phyloP scores from a whole-genome alignment of 2,797 vertebrate genomes.

The Rachycentron canadum region DNA sequence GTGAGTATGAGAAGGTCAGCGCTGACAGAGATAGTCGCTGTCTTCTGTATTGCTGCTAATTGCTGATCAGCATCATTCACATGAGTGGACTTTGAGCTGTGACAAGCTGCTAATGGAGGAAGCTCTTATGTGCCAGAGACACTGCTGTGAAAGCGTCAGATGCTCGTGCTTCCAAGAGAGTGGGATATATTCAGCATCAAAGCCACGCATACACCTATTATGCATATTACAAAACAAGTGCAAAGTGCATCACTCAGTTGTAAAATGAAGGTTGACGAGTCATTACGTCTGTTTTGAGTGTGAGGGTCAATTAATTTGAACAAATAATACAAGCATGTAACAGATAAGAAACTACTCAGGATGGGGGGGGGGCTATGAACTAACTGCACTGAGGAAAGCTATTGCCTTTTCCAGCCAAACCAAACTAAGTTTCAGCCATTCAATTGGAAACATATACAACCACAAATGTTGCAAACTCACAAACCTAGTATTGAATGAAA shows the following conservation, averaged over 20 bases:
- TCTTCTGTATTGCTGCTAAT: slow-evolving; percentile 48
- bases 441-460: background rate
- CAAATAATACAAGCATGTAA: background rate
- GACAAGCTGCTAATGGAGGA: slow-evolving; percentile 52
- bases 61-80: slow-evolving; percentile 64
- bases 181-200: slow-evolving; percentile 26
- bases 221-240: background rate
- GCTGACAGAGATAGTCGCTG: slow-evolving; percentile 30
- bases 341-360: background rate
- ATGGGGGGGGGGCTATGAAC: too few species aligned
- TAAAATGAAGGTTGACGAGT: slow-evolving; percentile 1
- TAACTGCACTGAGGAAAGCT: background rate
- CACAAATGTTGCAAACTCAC: background rate
- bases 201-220: slow-evolving; percentile 1
- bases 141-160: slow-evolving; percentile 21
- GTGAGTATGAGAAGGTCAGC: slow-evolving; percentile 40
- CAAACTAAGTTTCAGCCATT: background rate
- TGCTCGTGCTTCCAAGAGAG: slow-evolving; percentile 5
- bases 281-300: slow-evolving; percentile 15
- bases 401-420: background rate
- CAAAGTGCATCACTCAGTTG: slow-evolving; percentile 7
- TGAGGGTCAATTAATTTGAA: background rate
- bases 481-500: background rate
- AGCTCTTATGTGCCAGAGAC: slow-evolving; percentile 38
- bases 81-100: slow-evolving; percentile 37